These are phyloP conservation scores for Chaetodon trifasciatus DNA, from an alignment of 2,797 vertebrate species.

Conservation along the genomic window DNA sequence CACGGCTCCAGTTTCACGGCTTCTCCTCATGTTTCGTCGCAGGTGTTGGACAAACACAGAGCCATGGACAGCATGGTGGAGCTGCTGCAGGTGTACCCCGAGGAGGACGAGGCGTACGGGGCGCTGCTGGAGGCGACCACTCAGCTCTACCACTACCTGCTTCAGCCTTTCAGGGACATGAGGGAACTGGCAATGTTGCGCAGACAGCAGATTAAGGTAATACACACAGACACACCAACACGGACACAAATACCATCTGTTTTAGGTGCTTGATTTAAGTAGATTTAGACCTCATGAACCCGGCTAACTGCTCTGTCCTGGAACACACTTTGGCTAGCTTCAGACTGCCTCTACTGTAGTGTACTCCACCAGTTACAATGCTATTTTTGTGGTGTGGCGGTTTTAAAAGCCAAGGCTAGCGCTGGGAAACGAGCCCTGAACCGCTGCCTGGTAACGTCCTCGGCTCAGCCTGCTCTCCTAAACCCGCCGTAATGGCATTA, in stretches of 20 bases:
- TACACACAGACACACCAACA: constrained; percentile 24
- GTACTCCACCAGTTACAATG: neutral
- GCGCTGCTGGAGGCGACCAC: constrained; percentile 95
- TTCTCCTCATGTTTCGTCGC: neutral
- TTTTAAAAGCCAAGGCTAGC: constrained; percentile 29
- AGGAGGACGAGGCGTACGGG: constrained; percentile 94
- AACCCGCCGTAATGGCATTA: constrained; percentile 58
- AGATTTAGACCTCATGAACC: constrained; percentile 47
- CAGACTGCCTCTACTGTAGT: neutral
- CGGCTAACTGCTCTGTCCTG: constrained; percentile 42
- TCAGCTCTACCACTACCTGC: constrained; percentile 96
- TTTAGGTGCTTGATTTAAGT: constrained; percentile 57
- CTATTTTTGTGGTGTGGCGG: constrained; percentile 39
- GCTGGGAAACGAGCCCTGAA: constrained; percentile 9
- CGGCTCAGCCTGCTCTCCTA: constrained; percentile 16
- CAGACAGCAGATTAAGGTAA: constrained; percentile 98
- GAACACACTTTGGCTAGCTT: constrained; percentile 29
- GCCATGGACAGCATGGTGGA: constrained; percentile 96
- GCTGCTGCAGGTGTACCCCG: constrained; percentile 92
- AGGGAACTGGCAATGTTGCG: constrained; percentile 96
- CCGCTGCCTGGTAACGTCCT: constrained; percentile 19
- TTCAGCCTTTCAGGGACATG: constrained; percentile 99
- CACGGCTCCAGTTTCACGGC: too few species aligned
- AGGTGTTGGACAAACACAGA: constrained; percentile 96
- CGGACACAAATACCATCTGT: constrained; percentile 69